A percentile compares a stretch with the other conserved stretches of the same genome.
Evolutionary conservation across 1,140 invertebrate species (phyloP).

Genomic region (Eueides isabella): DNA sequence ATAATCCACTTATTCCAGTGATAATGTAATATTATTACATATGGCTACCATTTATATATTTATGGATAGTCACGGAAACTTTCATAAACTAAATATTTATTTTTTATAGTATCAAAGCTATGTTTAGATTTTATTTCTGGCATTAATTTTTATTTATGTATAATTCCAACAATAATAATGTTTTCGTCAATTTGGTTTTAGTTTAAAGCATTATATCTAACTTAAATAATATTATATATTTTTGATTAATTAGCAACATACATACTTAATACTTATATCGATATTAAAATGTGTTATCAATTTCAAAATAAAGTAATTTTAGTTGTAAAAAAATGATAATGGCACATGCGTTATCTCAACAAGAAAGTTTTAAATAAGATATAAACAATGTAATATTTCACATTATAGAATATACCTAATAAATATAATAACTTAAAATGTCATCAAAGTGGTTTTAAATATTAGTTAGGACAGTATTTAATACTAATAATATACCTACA

Average conservation of each 20-base stretch:
- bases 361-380: background rate
- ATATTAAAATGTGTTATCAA: background rate
- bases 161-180: background rate
- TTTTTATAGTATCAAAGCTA: background rate
- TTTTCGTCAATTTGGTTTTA: background rate
- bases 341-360: background rate
- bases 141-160: background rate
- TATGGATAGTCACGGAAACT: background rate
- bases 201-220: background rate
- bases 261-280: background rate
- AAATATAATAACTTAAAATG: background rate
- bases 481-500: background rate
- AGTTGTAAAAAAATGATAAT: background rate
- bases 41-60: slow-evolving; percentile 2
- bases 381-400: background rate
- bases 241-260: background rate
- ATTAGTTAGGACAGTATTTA: background rate
- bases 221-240: background rate
- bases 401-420: background rate
- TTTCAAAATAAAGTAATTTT: slow-evolving; percentile 12
- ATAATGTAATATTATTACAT: slow-evolving; percentile 44
- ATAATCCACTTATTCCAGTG: slow-evolving; percentile 59
- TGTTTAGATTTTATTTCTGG: background rate
- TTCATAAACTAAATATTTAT: background rate
- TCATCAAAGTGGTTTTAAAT: background rate